Percentiles rank a stretch among this genome's conserved stretches.
Evolutionary conservation across 2,888 invertebrate species (phyloP).

Genomic region (Steinernema scapterisci): DNA sequence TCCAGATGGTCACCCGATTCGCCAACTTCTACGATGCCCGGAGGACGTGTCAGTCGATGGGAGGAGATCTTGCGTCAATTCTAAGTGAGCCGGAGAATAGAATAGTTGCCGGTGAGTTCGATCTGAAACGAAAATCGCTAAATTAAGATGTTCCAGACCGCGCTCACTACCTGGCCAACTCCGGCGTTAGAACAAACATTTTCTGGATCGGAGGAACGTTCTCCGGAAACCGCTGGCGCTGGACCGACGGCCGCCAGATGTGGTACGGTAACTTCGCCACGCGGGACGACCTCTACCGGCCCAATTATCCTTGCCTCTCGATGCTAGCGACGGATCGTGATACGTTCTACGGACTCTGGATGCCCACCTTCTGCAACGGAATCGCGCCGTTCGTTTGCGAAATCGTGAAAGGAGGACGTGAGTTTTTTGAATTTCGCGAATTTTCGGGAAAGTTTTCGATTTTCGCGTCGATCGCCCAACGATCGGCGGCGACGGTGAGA

Average conservation of each 20-base stretch:
- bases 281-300: neutral
- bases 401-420: neutral
- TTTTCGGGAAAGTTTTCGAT: too few relatives aligned
- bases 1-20: neutral
- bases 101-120: neutral
- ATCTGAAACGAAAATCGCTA: too few relatives aligned
- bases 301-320: neutral
- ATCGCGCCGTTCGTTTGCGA: conserved; percentile 13
- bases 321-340: neutral
- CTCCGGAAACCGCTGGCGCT: neutral
- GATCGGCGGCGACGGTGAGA: too few relatives aligned
- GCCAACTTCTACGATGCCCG: neutral
- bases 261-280: conserved; percentile 1
- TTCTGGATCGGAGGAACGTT: conserved; percentile 12
- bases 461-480: too few relatives aligned
- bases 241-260: neutral
- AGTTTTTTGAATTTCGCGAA: too few relatives aligned
- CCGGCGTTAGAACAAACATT: neutral
- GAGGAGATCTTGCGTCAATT: conserved; percentile 16
- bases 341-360: conserved; percentile 21
- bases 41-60: neutral
- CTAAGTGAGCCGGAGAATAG: neutral
- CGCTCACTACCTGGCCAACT: conserved; percentile 2
- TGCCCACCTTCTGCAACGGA: conserved; percentile 7
- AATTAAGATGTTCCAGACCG: neutral